These are phyloP conservation scores for Flabesymbios commensalis DNA, from an alignment of 2,888 invertebrate species.

Conservation along the genomic window DNA sequence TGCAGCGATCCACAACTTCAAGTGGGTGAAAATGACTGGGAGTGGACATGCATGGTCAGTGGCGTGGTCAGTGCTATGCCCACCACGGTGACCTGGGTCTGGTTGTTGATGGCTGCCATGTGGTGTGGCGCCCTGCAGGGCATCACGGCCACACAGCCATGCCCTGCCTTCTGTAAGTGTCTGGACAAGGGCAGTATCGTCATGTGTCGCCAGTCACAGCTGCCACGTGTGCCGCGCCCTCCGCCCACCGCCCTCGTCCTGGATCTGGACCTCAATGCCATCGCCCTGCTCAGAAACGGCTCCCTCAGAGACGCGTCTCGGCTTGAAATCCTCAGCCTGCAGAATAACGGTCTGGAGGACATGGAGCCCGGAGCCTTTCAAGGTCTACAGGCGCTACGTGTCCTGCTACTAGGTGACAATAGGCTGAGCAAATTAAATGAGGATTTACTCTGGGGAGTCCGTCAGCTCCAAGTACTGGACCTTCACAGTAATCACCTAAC, in stretches of 20 bases:
- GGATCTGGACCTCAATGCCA: slow-evolving; percentile 27
- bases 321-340: slow-evolving; percentile 22
- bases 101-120: no score
- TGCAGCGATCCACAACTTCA: no score
- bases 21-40: no score
- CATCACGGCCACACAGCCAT: no score
- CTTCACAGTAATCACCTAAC: slow-evolving; percentile 38
- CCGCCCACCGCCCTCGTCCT: slow-evolving; percentile 16
- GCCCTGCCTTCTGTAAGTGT: background rate
- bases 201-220: background rate
- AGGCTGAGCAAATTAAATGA: slow-evolving; percentile 33
- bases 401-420: slow-evolving; percentile 30
- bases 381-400: slow-evolving; percentile 11
- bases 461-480: slow-evolving; percentile 37
- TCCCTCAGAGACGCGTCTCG: slow-evolving; percentile 9
- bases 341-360: slow-evolving; percentile 21
- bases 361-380: slow-evolving; percentile 25
- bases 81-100: no score
- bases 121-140: no score
- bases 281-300: slow-evolving; percentile 18
- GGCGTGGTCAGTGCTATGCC: no score
- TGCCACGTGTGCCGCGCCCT: background rate
- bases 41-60: no score
- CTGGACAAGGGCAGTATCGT: slow-evolving; percentile 4
- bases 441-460: slow-evolving; percentile 35